These are phyloP conservation scores for Rhinopomastus cyanomelas DNA, from an alignment of 2,113 vertebrate genomes.

Conservation along the genomic window DNA sequence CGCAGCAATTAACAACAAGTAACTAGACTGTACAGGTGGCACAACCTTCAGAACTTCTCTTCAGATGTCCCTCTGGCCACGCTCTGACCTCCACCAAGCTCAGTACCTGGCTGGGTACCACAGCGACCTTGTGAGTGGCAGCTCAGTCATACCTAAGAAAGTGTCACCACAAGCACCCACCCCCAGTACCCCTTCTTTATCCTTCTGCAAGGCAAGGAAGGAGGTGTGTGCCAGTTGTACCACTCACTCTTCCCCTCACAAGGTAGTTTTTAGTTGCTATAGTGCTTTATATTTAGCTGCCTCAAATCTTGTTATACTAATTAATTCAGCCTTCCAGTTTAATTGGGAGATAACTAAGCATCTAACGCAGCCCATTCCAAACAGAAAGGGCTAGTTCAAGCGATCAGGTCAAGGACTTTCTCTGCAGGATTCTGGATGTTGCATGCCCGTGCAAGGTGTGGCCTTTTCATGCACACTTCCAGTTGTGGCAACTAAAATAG, in stretches of 20 bases:
- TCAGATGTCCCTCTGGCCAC: background rate
- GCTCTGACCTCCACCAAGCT: background rate
- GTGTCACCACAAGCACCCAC: background rate
- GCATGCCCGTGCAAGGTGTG: background rate
- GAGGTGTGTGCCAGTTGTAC: background rate
- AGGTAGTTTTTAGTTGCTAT: background rate
- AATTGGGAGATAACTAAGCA: background rate
- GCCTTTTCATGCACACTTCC: background rate
- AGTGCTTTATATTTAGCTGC: background rate
- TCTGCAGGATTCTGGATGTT: background rate
- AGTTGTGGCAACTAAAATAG: background rate
- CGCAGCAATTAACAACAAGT: background rate
- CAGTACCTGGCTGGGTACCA: background rate
- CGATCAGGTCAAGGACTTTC: background rate
- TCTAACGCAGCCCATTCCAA: background rate
- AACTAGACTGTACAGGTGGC: background rate
- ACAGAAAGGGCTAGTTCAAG: background rate
- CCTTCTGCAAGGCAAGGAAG: background rate
- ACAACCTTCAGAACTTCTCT: background rate
- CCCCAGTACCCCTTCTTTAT: background rate
- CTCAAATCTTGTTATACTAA: background rate
- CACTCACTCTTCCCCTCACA: background rate
- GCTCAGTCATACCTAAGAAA: background rate
- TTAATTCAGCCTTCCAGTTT: background rate
- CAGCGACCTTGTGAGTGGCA: accelerated